Base-by-base conservation (phyloP, 1,140 invertebrate species). In the Psix sp. region DNA sequence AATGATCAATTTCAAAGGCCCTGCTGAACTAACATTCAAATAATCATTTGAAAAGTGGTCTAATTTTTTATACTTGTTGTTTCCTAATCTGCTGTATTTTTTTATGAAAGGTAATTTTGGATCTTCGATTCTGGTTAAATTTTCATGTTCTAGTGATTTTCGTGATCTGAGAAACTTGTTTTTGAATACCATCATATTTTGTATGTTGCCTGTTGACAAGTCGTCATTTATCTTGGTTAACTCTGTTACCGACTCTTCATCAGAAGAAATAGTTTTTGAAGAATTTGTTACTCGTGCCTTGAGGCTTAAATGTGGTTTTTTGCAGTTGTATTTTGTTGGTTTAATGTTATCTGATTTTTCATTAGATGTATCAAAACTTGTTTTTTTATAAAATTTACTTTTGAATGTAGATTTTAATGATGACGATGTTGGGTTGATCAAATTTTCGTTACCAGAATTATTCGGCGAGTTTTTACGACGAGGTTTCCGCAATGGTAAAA, bases 341-440 rank as follows among this genome's bases (percentile, higher is more conserved):
- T 77, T 35, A 21, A 67, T 60, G 26, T 71, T 63, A 11, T 29
- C 36, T n/a, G 20, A 20, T 46, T 24, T 35, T 0, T 40, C 39
- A 0, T 40, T 26, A 13, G n/a, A 24, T 5, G 17, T 39, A 13
- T 18, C 38, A 45, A 9, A 18, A 46, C 45, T 46, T n/a, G 6
- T 1, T n/a, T 68, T 59, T 7, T 59, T 60, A 31, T 72, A 29
- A 2, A 46, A 38, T 56, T 45, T 73, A 40, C 26, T 73, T 67
- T 39, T 57, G 9, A 62, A 42, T n/a, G 56, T 43, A 43, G 59
- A 75, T 36, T 74, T 74, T 3, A 72, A 21, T 5, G 76, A 73
- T 15, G 77, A 57, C 14, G 79, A 51, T 72, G 48, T 78, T 5
- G 56, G 62, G 29, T 74, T 78, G 43, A 60, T 79, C 4, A 65